Conservation (phyloP, 2,888 invertebrate species). For the Acrobasis repandana region DNA sequence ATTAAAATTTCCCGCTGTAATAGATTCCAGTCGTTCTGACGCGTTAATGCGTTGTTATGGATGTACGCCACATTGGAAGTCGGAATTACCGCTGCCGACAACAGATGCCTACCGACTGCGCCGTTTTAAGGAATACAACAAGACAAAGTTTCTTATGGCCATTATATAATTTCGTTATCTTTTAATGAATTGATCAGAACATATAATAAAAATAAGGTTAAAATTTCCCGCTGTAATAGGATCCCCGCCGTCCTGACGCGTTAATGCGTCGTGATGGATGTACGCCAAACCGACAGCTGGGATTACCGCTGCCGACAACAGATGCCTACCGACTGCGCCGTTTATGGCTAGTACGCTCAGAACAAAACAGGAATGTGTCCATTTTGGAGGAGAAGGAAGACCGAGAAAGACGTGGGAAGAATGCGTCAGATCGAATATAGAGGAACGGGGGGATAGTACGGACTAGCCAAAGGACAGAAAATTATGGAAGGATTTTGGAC, state of each 20-base stretch:
- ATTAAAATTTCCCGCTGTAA: constrained; percentile 30
- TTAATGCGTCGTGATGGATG: constrained; percentile 71
- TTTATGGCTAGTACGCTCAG: neutral
- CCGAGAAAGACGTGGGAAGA: too few species aligned
- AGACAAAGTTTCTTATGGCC: too few species aligned
- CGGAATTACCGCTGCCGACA: constrained; percentile 41
- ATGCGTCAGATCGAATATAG: too few species aligned
- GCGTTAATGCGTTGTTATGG: constrained; percentile 68
- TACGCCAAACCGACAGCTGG: constrained; percentile 52
- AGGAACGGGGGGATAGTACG: too few species aligned
- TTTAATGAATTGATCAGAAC: neutral
- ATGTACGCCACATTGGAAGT: constrained; percentile 60
- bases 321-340: constrained; percentile 33
- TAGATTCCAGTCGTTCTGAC: constrained; percentile 45
- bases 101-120: constrained; percentile 39
- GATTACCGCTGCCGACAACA: constrained; percentile 56
- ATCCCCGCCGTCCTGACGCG: constrained; percentile 50
- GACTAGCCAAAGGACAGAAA: too few species aligned
- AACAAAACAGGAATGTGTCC: neutral
- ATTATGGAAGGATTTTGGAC: too few species aligned
- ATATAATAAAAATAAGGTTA: neutral
- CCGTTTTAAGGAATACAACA: neutral
- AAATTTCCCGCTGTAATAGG: constrained; percentile 31
- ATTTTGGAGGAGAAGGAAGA: too few species aligned
- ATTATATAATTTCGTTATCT: too few species aligned